Evolutionary conservation across 2,797 vertebrate species (phyloP).

Genomic region (Ptychobarbus kaznakovi): DNA sequence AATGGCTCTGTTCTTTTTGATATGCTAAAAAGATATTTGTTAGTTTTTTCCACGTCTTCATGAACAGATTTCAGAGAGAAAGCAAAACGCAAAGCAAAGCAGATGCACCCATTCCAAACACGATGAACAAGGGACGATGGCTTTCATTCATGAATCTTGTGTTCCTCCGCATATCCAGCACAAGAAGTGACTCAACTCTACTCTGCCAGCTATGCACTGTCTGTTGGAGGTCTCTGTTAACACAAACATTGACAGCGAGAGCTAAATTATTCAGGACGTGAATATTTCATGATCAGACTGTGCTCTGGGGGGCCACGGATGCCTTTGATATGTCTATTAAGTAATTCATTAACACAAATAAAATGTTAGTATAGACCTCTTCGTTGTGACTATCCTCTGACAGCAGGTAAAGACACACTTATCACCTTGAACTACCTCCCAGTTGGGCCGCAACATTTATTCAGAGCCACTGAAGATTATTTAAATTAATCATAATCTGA

Average conservation of each 20-base stretch:
- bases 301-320: slow-evolving; percentile 65
- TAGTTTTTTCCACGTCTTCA: slow-evolving; percentile 42
- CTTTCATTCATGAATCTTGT: slow-evolving; percentile 58
- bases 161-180: slow-evolving; percentile 18
- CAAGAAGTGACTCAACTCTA: slow-evolving; percentile 1
- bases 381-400: slow-evolving; percentile 54
- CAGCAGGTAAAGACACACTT: slow-evolving; percentile 16
- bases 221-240: slow-evolving; percentile 59
- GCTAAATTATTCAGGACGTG: slow-evolving; percentile 69
- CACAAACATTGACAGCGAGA: slow-evolving; percentile 67
- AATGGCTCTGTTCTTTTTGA: slow-evolving; percentile 59
- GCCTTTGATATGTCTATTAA: slow-evolving; percentile 73
- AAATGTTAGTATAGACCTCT: slow-evolving; percentile 58
- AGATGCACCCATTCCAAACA: slow-evolving; percentile 36
- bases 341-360: slow-evolving; percentile 70
- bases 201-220: slow-evolving; percentile 25
- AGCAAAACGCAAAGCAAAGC: slow-evolving; percentile 28
- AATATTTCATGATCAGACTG: slow-evolving; percentile 76
- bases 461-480: neutral
- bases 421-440: neutral
- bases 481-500: neutral
- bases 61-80: slow-evolving; percentile 18
- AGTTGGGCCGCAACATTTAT: neutral
- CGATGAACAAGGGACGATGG: neutral
- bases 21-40: slow-evolving; percentile 62